A percentile compares a stretch with the other conserved stretches of the same genome.
These are phyloP conservation scores for Euwallacea fornicatus DNA, from an alignment of 1,140 invertebrate genomes.

Conservation along the genomic window DNA sequence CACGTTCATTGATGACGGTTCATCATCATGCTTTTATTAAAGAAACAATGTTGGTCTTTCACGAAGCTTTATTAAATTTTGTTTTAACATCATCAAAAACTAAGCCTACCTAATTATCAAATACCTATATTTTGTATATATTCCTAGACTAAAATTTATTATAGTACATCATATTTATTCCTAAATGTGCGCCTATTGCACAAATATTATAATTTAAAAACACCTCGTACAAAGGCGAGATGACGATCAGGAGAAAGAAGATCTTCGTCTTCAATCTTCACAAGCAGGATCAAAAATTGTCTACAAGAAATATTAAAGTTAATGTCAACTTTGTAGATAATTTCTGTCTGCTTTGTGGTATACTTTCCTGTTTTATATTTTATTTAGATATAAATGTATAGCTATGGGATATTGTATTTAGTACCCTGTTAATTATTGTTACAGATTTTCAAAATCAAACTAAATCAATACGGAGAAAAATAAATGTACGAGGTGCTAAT, in stretches of 20 bases:
- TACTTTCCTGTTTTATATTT: conserved; percentile 42
- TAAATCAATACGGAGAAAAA: too few relatives aligned
- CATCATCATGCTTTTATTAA: too few relatives aligned
- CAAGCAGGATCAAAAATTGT: too few relatives aligned
- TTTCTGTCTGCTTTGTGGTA: conserved; percentile 37
- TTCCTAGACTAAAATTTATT: conserved; percentile 49
- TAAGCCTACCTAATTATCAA: conserved; percentile 54
- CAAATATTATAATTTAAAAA: conserved; percentile 34
- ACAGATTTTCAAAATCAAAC: neutral
- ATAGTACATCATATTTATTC: conserved; percentile 49
- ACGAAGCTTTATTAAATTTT: conserved; percentile 53
- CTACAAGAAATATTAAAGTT: neutral
- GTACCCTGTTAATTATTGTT: conserved; percentile 49
- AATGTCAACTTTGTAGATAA: neutral
- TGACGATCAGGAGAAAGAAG: neutral
- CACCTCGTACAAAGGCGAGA: conserved; percentile 48
- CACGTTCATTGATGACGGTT: too few relatives aligned
- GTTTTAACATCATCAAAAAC: conserved; percentile 54
- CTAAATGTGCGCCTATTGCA: conserved; percentile 38
- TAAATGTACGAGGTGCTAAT: conserved; percentile 48
- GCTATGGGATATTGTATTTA: conserved; percentile 46
- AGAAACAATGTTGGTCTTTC: conserved; percentile 14
- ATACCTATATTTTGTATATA: conserved; percentile 52
- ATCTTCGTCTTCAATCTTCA: too few relatives aligned
- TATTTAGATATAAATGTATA: conserved; percentile 42